Conservation (phyloP, 2,888 invertebrate genomes). For the Diplolepis rosae region DNA sequence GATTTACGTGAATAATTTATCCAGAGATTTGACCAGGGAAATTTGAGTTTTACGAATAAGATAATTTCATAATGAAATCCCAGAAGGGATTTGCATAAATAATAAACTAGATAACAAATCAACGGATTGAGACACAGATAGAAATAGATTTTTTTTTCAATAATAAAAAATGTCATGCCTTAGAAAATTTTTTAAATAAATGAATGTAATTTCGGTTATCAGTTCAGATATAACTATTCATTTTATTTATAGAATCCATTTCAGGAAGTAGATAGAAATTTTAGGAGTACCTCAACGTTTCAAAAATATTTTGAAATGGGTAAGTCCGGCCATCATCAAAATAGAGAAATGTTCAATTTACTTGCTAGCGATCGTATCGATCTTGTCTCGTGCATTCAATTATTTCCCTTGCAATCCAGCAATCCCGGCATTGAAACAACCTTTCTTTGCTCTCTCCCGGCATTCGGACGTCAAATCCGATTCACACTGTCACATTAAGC, state of each 20-base stretch:
- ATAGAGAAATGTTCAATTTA: conserved; percentile 3
- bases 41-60: too few species aligned
- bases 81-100: too few species aligned
- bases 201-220: too few species aligned
- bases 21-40: too few species aligned
- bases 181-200: too few species aligned
- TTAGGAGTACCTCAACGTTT: conserved; percentile 3
- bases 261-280: conserved; percentile 12
- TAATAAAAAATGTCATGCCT: too few species aligned
- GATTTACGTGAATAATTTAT: too few species aligned
- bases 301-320: conserved; percentile 16
- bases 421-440: not conserved
- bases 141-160: too few species aligned
- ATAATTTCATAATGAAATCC: too few species aligned
- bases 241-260: conserved; percentile 10
- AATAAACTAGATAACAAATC: too few species aligned
- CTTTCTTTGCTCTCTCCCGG: conserved; percentile 18
- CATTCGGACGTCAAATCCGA: conserved; percentile 21
- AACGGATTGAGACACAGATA: too few species aligned
- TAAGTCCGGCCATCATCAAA: conserved; percentile 14
- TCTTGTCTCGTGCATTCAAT: conserved; percentile 8
- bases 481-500: conserved; percentile 23
- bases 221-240: not conserved
- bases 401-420: conserved; percentile 23
- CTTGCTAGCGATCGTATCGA: conserved; percentile 5